Base-by-base conservation (phyloP, 2,888 invertebrate genomes). In the Drosophila ustulata region DNA sequence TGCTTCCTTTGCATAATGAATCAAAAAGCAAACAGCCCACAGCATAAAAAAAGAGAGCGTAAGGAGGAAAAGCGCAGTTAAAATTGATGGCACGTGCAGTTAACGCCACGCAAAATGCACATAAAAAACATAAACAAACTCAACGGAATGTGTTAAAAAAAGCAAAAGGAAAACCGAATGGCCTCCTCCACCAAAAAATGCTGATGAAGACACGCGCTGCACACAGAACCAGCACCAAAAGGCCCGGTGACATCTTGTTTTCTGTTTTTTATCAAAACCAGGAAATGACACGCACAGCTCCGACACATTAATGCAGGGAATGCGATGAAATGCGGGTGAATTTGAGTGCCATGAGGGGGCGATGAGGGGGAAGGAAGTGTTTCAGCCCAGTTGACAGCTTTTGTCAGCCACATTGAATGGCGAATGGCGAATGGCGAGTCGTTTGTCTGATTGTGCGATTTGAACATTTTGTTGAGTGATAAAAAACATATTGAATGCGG, bases 81-180 rank as follows among this genome's bases (percentile, higher is more conserved):
- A 79, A 85, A 85, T 80, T 82, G 80, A 75, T 78, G 82, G 82
- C 70, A 80, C 85, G 83, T 86, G 86, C 83, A 83, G 86, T 85
- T 80, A 82, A 85, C 78, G 78, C 80, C 86, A 78, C 80, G 76
- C 79, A 77, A 80, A 82, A 80, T 82, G 80, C 80, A 85, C 80
- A 82, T 80, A 80, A 83, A 82, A 82, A 82, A 61, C 66, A 77
- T 61, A 66, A 78, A 64, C 74, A 67, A 66, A 63, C 58, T 53
- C 66, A 28, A 62, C 55, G 56, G 76, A 71, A 71, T 72, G 71
- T 76, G 76, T 65, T 74, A 70, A 76, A 68, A 77, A 58, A 74
- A 49, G 30, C 26, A 50, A 61, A 41, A 25, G 3, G 13, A 41
- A 2, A 41, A 34, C 32, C 18, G 57, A 76, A 79, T 65, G 73